Evolutionary conservation across 2,888 invertebrate species (phyloP), one percentile per base, ranked within the genome.

Genomic region (Pelosia muscerda): DNA sequence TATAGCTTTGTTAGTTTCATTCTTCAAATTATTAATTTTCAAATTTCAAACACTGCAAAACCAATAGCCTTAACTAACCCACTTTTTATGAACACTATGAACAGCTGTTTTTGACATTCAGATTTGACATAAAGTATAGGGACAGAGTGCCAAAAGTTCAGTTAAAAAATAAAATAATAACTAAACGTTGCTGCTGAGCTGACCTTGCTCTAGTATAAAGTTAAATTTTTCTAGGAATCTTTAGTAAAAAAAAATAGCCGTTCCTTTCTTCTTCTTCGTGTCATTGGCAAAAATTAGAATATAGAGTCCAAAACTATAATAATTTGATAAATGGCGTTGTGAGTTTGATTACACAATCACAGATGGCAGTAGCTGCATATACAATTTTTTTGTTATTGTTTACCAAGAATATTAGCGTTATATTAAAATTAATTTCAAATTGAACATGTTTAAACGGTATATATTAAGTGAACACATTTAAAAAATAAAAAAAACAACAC

Each of bases 1-100:
- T 66, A 73, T 66, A 84, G 42, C 77, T 77, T 84, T 15, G 78
- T 74, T 69, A 84, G 83, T 75, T 82, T 83, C 90, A 90, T 90
- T 81, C 75, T 82, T 26, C 34, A 70, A n/a, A 66, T 66, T 26
- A 68, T 66, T 60, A 65, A 54, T 57, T 38, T 54, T 15, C 2
- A 66, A 28, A 19, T 38, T 54, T 15, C 2, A 66, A 28, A 19
- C 34, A 54, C 54, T 62, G 23, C 62, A 28, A 60, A 19, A 49
- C 22, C 4, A 23, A 42, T 8, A 19, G 26, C 13, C 10, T 4
- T 38, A 38, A 31, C n/a, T 53, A 11, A 23, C 22, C 34, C n/a
- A n/a, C n/a, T n/a, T n/a, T n/a, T n/a, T n/a, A n/a, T n/a, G n/a
- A n/a, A 49, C 5, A 38, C 19, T 23, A 60, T 8, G 26, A 25